phyloP scores from a whole-genome alignment of 2,113 vertebrate genomes.

The Chinchilla lanigera region DNA sequence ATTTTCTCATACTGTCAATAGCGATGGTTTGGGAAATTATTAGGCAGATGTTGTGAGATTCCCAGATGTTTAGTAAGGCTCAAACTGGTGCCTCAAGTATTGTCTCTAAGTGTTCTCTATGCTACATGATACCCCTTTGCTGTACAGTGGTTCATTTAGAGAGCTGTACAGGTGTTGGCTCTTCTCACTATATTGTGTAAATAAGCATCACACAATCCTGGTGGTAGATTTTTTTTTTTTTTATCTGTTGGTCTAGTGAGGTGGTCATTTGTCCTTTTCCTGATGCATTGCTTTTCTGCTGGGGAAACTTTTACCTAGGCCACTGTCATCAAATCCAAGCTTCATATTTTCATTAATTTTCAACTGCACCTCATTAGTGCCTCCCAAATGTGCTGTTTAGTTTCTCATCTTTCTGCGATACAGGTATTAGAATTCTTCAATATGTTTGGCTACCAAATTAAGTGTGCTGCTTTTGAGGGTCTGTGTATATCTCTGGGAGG shows the following conservation, averaged over 20 bases:
- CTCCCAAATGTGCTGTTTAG: not conserved
- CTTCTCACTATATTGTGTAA: not conserved
- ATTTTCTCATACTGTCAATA: conserved; percentile 3
- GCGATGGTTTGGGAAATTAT: not conserved
- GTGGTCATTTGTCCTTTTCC: conserved; percentile 27
- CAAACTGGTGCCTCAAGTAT: not conserved
- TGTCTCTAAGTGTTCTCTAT: not conserved
- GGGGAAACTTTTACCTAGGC: not conserved
- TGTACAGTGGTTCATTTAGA: conserved; percentile 35
- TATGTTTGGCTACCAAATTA: not conserved
- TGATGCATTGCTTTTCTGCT: conserved; percentile 10
- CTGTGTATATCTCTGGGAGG: not conserved
- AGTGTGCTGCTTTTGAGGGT: not conserved
- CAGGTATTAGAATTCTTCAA: not conserved
- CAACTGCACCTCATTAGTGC: not conserved
- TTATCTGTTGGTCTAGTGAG: not conserved
- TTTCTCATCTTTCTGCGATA: not conserved
- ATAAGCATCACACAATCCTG: not conserved
- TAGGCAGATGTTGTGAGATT: not conserved
- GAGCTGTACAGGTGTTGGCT: not conserved
- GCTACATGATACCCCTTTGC: not conserved
- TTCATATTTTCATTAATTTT: not conserved
- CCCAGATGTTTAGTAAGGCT: conserved; percentile 3
- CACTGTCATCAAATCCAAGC: conserved; percentile 4
- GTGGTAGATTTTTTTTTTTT: not conserved